A percentile compares a stretch with the other conserved stretches of the same genome.
Conservation (phyloP, 2,888 invertebrate species). For the Sarcophaga caerulescens region DNA sequence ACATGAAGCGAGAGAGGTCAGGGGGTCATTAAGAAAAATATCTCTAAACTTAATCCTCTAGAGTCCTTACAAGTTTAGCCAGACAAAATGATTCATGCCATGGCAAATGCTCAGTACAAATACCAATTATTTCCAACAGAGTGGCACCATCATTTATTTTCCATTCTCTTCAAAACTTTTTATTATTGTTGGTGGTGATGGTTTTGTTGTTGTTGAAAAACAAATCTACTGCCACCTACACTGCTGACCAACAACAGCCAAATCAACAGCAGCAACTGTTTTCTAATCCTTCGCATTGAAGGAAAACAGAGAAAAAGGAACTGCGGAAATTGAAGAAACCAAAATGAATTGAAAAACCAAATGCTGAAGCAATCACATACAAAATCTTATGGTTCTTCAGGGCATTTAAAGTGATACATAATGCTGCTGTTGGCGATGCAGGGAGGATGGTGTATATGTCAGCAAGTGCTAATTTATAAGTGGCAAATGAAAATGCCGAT, state of each 20-base stretch:
- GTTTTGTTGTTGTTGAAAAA: background rate
- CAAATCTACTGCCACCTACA: background rate
- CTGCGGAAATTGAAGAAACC: background rate
- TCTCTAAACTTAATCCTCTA: too few relatives aligned
- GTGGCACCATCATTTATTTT: constrained; percentile 50
- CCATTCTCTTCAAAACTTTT: background rate
- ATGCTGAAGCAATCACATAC: constrained; percentile 29
- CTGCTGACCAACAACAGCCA: background rate
- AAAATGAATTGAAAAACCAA: constrained; percentile 42
- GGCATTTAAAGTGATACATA: constrained; percentile 17
- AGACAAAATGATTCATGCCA: constrained; percentile 54
- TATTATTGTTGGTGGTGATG: background rate
- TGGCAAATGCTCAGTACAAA: constrained; percentile 26
- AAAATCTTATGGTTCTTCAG: constrained; percentile 26
- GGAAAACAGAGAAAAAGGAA: background rate
- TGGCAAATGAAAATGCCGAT: background rate
- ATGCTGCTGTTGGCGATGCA: background rate
- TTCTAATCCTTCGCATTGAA: background rate
- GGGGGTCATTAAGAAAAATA: background rate
- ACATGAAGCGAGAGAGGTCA: background rate
- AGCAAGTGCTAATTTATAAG: background rate
- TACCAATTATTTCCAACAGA: constrained; percentile 46
- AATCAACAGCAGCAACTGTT: background rate
- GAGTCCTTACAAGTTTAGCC: background rate
- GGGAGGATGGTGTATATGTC: background rate